Conservation (phyloP, 2,113 vertebrate species). For the Aspiorhynchus laticeps region DNA sequence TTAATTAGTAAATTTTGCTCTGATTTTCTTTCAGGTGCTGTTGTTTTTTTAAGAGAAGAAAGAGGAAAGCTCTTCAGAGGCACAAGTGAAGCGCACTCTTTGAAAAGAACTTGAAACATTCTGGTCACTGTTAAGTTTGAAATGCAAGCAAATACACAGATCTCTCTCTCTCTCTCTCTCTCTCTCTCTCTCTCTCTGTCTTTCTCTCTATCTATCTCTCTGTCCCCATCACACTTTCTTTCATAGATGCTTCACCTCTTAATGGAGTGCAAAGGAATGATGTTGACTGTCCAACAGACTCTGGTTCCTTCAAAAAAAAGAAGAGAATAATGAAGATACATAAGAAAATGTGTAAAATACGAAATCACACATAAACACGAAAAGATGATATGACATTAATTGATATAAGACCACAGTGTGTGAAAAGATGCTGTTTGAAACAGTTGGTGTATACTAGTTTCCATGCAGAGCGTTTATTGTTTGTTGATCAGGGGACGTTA, state of each 20-base stretch:
- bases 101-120: slow-evolving; percentile 78
- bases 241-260: slow-evolving; percentile 64
- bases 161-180: slow-evolving; percentile 13
- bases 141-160: slow-evolving; percentile 76
- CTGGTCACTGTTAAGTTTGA: slow-evolving; percentile 81
- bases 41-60: slow-evolving; percentile 98
- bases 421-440: slow-evolving; percentile 76
- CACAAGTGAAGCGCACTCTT: slow-evolving; percentile 83
- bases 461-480: slow-evolving; percentile 71
- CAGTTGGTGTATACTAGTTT: slow-evolving; percentile 78
- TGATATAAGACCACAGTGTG: slow-evolving; percentile 70
- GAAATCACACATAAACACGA: slow-evolving; percentile 53
- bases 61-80: slow-evolving; percentile 96
- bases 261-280: slow-evolving; percentile 69
- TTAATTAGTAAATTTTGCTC: background rate
- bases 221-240: slow-evolving; percentile 43
- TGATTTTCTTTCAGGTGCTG: slow-evolving; percentile 84
- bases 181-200: background rate
- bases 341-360: slow-evolving; percentile 43
- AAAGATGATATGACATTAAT: slow-evolving; percentile 68
- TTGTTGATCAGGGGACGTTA: slow-evolving; percentile 68
- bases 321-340: slow-evolving; percentile 53
- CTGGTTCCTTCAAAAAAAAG: slow-evolving; percentile 69
- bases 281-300: slow-evolving; percentile 75
- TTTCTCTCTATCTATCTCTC: slow-evolving; percentile 29